Conservation (phyloP, 2,113 vertebrate species). For the Martes martes region DNA sequence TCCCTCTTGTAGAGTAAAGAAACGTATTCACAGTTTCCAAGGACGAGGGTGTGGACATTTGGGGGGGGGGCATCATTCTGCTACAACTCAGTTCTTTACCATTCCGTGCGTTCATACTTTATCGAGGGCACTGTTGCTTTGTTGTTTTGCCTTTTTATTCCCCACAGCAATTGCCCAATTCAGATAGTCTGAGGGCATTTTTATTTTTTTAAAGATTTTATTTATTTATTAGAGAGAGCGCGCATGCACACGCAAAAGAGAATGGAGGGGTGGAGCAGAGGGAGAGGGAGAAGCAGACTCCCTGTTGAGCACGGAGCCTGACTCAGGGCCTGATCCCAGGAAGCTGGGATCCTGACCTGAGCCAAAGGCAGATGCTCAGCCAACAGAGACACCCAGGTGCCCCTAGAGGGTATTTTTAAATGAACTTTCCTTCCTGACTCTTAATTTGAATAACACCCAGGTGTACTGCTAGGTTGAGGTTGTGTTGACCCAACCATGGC, state of each 20-base stretch:
- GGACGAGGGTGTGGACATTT: neutral
- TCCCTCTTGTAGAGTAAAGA: neutral
- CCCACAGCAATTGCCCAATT: neutral
- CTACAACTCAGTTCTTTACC: neutral
- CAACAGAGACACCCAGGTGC: neutral
- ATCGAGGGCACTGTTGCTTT: neutral
- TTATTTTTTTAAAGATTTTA: neutral
- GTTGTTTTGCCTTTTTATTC: neutral
- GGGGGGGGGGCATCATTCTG: neutral
- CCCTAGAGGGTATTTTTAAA: neutral
- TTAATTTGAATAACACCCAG: neutral
- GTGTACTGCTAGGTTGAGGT: neutral
- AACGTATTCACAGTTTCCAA: neutral
- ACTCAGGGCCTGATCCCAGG: neutral
- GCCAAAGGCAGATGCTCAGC: neutral
- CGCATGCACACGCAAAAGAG: neutral
- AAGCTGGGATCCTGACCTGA: neutral
- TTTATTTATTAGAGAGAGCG: neutral
- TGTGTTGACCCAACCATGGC: neutral
- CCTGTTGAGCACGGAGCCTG: neutral
- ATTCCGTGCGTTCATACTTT: neutral
- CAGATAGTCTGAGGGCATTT: neutral
- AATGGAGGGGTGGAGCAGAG: neutral
- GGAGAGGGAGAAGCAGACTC: neutral
- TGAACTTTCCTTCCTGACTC: neutral